These are phyloP conservation scores for Chelonia mydas DNA, from an alignment of 2,797 vertebrate genomes.

Conservation along the genomic window DNA sequence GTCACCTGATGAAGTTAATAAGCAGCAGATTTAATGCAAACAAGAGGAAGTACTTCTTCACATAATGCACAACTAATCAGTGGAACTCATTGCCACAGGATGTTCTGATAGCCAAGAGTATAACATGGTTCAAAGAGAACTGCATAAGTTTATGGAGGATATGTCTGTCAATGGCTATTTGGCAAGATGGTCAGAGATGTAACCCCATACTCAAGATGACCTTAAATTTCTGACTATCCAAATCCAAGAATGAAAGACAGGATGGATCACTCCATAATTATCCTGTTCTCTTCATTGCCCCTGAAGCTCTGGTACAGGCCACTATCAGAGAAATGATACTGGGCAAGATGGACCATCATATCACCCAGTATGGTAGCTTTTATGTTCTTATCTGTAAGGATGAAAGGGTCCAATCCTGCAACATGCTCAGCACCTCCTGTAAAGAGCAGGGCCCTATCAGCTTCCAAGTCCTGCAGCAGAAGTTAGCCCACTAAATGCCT, in stretches of 20 bases:
- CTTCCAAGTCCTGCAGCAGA: neutral
- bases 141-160: neutral
- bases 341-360: neutral
- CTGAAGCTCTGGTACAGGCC: neutral
- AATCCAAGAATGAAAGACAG: neutral
- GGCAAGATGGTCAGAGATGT: neutral
- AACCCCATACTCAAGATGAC: neutral
- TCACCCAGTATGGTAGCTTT: neutral
- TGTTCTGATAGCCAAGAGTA: neutral
- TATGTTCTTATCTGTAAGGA: neutral
- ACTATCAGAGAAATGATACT: neutral
- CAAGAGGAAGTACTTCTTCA: neutral
- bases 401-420: neutral
- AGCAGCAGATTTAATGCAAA: neutral
- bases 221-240: neutral
- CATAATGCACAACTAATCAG: neutral
- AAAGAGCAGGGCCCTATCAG: neutral
- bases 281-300: neutral
- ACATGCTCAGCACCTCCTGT: neutral
- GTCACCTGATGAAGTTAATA: neutral
- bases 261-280: neutral
- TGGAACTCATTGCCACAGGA: neutral
- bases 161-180: neutral
- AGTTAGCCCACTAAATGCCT: neutral
- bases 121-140: neutral